A percentile compares a stretch with the other conserved stretches of the same genome.
phyloP scores from a whole-genome alignment of 1,140 invertebrate genomes.

The Rhopalosiphum padi region DNA sequence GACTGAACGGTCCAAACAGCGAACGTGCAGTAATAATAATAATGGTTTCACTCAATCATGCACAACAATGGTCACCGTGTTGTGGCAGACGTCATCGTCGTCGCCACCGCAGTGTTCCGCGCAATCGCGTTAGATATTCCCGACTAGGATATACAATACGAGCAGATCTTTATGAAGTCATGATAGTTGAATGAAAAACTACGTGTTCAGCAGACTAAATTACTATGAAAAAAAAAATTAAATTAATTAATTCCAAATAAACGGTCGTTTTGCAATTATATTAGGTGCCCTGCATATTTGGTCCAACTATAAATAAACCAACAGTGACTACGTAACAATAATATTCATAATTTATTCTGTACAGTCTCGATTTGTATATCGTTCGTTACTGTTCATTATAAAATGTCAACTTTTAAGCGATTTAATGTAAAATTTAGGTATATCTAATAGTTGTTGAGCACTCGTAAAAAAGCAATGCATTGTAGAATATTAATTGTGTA shows the following conservation, averaged over 20 bases:
- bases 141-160: neutral
- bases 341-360: neutral
- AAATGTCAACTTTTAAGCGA: neutral
- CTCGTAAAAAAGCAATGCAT: too few relatives aligned
- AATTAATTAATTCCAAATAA: neutral
- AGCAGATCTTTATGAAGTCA: neutral
- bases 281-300: neutral
- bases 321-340: neutral
- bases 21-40: neutral
- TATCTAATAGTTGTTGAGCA: neutral
- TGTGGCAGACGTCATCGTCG: neutral
- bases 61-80: conserved; percentile 5
- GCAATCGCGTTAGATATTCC: neutral
- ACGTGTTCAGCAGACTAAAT: neutral
- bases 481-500: too few relatives aligned
- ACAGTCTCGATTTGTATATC: neutral
- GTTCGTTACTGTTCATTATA: neutral
- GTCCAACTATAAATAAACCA: neutral
- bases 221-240: neutral
- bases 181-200: neutral
- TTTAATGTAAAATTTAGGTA: neutral
- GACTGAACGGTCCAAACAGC: neutral
- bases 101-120: neutral
- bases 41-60: conserved; percentile 14
- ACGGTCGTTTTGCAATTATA: neutral